These are phyloP conservation scores for Arion vulgaris DNA, from an alignment of 1,140 invertebrate species.

Conservation along the genomic window DNA sequence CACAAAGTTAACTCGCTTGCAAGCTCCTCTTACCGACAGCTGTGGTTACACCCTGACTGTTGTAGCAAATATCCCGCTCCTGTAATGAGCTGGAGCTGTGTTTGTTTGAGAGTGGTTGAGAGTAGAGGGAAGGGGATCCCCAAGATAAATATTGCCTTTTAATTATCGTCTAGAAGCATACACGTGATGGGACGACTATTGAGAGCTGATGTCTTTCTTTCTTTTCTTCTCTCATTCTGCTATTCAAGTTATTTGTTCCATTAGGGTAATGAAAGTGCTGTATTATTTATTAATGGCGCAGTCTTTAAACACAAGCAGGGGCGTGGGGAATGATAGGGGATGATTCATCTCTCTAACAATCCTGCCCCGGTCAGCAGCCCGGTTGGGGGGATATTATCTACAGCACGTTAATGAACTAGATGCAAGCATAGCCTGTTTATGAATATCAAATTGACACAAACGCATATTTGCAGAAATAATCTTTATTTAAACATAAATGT, in stretches of 20 bases:
- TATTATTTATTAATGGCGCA: too few species aligned
- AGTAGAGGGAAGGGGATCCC: neutral
- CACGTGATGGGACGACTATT: neutral
- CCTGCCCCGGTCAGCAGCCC: too few species aligned
- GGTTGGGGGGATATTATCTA: too few species aligned
- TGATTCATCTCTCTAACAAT: too few species aligned
- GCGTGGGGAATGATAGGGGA: too few species aligned
- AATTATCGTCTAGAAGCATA: neutral
- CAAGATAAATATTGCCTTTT: slow-evolving; percentile 4
- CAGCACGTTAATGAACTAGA: too few species aligned
- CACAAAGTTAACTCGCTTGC: too few species aligned
- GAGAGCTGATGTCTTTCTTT: neutral
- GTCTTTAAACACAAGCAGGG: too few species aligned
- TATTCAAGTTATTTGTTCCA: neutral
- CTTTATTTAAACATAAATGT: too few species aligned
- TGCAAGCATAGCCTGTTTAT: too few species aligned
- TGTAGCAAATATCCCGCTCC: neutral
- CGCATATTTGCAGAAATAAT: too few species aligned
- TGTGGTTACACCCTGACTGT: neutral
- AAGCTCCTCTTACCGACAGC: neutral
- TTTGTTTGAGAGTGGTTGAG: neutral
- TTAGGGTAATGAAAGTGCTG: neutral
- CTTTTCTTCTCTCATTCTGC: neutral
- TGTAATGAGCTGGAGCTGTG: neutral
- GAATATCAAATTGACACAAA: too few species aligned